Percentiles rank a stretch among this genome's conserved stretches.
phyloP scores from a whole-genome alignment of 2,113 vertebrate genomes.

The Bostrychus sinensis region DNA sequence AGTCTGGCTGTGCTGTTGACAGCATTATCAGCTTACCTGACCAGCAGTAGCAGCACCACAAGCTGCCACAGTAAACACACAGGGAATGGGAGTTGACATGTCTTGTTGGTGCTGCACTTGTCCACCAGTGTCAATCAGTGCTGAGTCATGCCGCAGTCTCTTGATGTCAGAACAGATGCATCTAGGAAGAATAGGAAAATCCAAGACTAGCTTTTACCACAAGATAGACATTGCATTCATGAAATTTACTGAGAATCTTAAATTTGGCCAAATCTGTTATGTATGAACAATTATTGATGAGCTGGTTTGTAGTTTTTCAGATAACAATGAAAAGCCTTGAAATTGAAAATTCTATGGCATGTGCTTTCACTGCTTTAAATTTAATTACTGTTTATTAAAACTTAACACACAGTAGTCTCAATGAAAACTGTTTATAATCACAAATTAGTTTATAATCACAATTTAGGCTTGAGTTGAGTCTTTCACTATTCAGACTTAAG shows the following conservation, averaged over 20 bases:
- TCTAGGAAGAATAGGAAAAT: conserved; percentile 36
- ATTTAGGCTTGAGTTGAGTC: too few relatives aligned
- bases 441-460: too few relatives aligned
- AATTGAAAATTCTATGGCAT: too few relatives aligned
- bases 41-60: conserved; percentile 38
- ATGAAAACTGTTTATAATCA: too few relatives aligned
- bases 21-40: conserved; percentile 37
- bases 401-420: too few relatives aligned
- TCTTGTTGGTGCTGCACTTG: conserved; percentile 39
- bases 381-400: too few relatives aligned
- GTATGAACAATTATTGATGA: too few relatives aligned
- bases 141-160: conserved; percentile 42
- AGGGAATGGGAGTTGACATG: conserved; percentile 54
- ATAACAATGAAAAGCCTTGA: too few relatives aligned
- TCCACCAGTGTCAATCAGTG: conserved; percentile 41
- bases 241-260: background rate
- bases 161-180: conserved; percentile 39
- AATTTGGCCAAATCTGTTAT: too few relatives aligned
- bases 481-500: too few relatives aligned
- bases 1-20: conserved; percentile 25
- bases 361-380: too few relatives aligned
- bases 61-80: conserved; percentile 30
- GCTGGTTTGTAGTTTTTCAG: too few relatives aligned
- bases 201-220: conserved; percentile 20
- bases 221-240: conserved; percentile 13